Evolutionary conservation across 1,140 invertebrate species (phyloP).

Genomic region (Drosophila neocordata): DNA sequence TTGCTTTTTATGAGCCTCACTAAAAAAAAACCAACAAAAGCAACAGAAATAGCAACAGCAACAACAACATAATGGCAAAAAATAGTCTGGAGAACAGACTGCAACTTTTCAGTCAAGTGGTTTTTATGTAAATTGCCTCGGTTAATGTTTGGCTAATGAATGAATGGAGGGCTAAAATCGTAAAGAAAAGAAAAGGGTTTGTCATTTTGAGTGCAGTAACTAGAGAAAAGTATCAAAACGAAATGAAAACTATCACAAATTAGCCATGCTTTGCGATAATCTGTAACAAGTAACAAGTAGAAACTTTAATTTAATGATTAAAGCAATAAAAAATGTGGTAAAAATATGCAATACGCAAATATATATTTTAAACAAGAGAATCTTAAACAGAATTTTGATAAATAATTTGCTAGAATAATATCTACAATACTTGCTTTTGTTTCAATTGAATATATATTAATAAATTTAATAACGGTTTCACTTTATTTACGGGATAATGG

Average conservation of each 20-base stretch:
- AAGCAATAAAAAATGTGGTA: no score
- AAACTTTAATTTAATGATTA: no score
- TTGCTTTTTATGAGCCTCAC: slow-evolving; percentile 47
- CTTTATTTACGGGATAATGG: no score
- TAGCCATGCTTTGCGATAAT: no score
- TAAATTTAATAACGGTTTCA: no score
- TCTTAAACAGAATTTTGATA: no score
- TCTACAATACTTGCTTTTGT: no score
- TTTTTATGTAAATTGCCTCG: slow-evolving; percentile 50
- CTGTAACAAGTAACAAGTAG: no score
- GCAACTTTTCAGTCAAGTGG: slow-evolving; percentile 58
- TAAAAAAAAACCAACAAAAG: not conserved
- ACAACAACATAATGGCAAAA: not conserved
- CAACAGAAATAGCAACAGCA: not conserved
- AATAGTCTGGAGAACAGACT: slow-evolving; percentile 35
- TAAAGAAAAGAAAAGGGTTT: slow-evolving; percentile 29
- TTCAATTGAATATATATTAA: no score
- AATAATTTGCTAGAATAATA: no score
- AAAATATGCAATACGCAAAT: no score
- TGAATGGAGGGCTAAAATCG: slow-evolving; percentile 35
- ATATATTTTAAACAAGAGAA: no score
- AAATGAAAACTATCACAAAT: slow-evolving; percentile 1
- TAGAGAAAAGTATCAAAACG: not conserved
- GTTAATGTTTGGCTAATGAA: slow-evolving; percentile 72
- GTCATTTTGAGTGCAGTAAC: not conserved